Conservation (phyloP, 2,113 vertebrate genomes). For the Apteryx mantelli region DNA sequence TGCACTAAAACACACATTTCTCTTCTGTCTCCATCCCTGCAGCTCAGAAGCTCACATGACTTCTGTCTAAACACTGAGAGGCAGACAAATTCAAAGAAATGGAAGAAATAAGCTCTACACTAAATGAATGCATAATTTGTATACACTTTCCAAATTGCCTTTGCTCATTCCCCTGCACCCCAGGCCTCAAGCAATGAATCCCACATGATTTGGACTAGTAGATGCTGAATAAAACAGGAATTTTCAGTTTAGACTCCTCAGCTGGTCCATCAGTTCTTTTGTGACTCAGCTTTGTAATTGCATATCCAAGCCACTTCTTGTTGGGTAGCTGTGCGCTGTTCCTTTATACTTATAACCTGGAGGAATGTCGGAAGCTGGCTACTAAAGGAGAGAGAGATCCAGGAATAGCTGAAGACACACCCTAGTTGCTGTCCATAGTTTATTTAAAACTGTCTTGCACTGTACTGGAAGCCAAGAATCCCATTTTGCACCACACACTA, state of each 20-base stretch:
- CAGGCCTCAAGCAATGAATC: not conserved
- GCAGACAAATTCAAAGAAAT: conserved; percentile 48
- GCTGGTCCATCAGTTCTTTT: not conserved
- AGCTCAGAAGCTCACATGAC: conserved; percentile 74
- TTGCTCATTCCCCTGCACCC: not conserved
- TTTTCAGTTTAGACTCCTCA: not conserved
- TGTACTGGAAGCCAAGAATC: not conserved
- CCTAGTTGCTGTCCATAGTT: fast-evolving
- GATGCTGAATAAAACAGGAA: not conserved
- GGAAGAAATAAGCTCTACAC: not conserved
- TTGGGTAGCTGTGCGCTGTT: not conserved
- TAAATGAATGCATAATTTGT: not conserved
- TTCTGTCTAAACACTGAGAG: conserved; percentile 46
- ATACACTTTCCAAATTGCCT: not conserved
- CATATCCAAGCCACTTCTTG: not conserved
- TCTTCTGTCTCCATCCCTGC: conserved; percentile 36
- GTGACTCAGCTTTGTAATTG: fast-evolving
- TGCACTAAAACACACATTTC: conserved; percentile 54
- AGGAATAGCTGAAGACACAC: not conserved
- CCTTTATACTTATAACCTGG: not conserved
- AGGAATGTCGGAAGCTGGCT: not conserved
- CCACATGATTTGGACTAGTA: not conserved
- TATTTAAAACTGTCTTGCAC: not conserved
- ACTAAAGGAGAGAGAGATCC: not conserved
- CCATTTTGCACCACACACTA: not conserved